A percentile compares a stretch with the other conserved stretches of the same genome.
Conservation (phyloP, 2,888 invertebrate species). For the Laspeyria flexula region DNA sequence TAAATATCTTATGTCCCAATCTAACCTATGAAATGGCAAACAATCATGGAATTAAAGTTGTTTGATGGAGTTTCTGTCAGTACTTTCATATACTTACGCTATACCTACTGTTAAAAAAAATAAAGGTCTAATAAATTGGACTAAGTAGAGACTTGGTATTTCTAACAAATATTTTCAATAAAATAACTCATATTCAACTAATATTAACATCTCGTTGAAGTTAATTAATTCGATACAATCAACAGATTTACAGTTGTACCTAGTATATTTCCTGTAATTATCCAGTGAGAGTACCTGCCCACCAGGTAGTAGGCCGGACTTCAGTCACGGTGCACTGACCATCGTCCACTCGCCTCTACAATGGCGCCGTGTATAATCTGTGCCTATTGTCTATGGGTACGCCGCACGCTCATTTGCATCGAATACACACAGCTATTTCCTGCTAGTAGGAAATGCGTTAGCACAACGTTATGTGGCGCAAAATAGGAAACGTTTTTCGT, state of each 20-base stretch:
- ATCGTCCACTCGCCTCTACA: conserved; percentile 12
- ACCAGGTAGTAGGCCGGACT: conserved; percentile 2
- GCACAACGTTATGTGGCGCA: conserved; percentile 14
- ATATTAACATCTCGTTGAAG: background rate
- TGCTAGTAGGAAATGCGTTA: conserved; percentile 32
- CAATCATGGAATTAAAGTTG: too few relatives aligned
- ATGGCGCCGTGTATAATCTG: conserved; percentile 1
- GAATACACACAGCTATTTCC: conserved; percentile 40
- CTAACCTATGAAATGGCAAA: too few relatives aligned
- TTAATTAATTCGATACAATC: background rate
- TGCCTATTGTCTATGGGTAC: conserved; percentile 31
- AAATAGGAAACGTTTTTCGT: conserved; percentile 17
- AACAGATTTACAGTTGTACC: background rate
- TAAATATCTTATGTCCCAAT: background rate
- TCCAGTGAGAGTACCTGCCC: conserved; percentile 7
- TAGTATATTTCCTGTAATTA: conserved; percentile 9
- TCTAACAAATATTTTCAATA: too few relatives aligned
- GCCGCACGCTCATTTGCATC: conserved; percentile 39
- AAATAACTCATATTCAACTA: too few relatives aligned
- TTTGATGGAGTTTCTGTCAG: too few relatives aligned
- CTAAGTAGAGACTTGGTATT: too few relatives aligned
- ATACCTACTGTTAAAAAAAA: too few relatives aligned
- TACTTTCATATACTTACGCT: too few relatives aligned
- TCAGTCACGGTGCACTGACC: conserved; percentile 19
- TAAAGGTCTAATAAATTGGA: too few relatives aligned